Conservation (phyloP, 1,140 invertebrate genomes). For the Holcopasites calliopsidis region DNA sequence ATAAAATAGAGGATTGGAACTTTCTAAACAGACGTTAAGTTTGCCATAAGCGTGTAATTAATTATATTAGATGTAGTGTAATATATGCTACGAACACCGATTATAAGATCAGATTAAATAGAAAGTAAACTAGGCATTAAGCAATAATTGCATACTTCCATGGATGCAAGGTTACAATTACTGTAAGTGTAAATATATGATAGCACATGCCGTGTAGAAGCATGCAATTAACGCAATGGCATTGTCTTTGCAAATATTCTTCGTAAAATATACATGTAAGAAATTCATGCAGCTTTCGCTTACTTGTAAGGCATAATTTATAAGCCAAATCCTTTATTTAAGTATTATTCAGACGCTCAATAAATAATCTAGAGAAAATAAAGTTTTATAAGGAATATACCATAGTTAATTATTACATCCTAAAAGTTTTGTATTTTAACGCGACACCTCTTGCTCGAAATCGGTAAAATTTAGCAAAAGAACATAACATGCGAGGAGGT, state of each 20-base stretch:
- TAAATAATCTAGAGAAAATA: background rate
- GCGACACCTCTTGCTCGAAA: too few relatives aligned
- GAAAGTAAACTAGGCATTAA: background rate
- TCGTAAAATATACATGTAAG: background rate
- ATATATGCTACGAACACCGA: background rate
- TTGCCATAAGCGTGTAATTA: background rate
- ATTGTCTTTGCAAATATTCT: background rate
- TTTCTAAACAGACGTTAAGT: background rate
- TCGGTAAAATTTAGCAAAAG: too few relatives aligned
- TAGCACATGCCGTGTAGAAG: background rate
- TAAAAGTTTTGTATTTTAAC: too few relatives aligned
- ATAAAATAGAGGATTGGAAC: background rate
- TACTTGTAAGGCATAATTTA: slow-evolving; percentile 44
- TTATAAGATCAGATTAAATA: background rate
- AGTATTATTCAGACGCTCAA: background rate
- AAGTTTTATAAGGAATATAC: background rate
- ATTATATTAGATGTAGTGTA: background rate
- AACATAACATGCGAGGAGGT: too few relatives aligned
- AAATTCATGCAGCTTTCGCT: background rate
- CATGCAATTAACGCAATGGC: slow-evolving; percentile 2
- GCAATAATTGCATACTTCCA: background rate
- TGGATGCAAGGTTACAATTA: background rate
- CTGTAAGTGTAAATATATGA: slow-evolving; percentile 26
- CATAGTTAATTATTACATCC: background rate
- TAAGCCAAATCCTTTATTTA: slow-evolving; percentile 41